Evolutionary conservation across 92 coral and sea anemone species (phyloP), one percentile per base, ranked within the genome.

Genomic region (Isaurus tuberculatus): DNA sequence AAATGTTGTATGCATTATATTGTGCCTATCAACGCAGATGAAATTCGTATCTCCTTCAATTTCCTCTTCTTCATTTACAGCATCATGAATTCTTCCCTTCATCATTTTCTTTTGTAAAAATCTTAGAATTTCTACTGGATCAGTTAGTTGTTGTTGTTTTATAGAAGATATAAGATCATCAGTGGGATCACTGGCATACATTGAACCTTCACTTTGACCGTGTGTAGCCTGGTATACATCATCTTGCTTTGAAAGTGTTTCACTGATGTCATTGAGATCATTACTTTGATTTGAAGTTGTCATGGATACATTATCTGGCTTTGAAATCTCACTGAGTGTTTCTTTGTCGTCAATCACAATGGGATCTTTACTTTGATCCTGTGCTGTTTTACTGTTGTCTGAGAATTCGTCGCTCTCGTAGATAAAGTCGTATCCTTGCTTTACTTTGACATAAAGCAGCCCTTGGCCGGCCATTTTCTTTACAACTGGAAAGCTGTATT

Each of bases 381-480:
- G 22, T 14, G 58, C 19, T 49, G n/a, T 66, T 64, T 64, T 31
- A 26, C 33, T 60, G 70, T 65, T 14, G 27, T 67, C 72, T 17
- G 17, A 7, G 19, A 8, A 19, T 30, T 65, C 42, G 15, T 19
- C 34, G n/a, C 37, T 32, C 27, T 63, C 68, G 28, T 65, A 65
- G 34, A 32, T 37, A 31, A 66, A 66, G 40, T 67, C 14, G 14
- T 15, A 66, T 13, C 42, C 72, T 19, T 31, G 42, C 22, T 66
- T 66, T 17, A 66, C 58, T 63, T 43, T 86, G 16, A 86, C 11
- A 20, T 88, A 88, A 32, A 88, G 66, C 17, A 79, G 43, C 23
- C 91, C 88, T 55, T 84, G 88, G 22, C 91, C 89, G 19, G 83
- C 89, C 84, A 85, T 81, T 51, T 85, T 89, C 71, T 85, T 85